These are phyloP conservation scores for Cosmorhoe ocellata DNA, from an alignment of 2,888 invertebrate genomes.

Conservation along the genomic window DNA sequence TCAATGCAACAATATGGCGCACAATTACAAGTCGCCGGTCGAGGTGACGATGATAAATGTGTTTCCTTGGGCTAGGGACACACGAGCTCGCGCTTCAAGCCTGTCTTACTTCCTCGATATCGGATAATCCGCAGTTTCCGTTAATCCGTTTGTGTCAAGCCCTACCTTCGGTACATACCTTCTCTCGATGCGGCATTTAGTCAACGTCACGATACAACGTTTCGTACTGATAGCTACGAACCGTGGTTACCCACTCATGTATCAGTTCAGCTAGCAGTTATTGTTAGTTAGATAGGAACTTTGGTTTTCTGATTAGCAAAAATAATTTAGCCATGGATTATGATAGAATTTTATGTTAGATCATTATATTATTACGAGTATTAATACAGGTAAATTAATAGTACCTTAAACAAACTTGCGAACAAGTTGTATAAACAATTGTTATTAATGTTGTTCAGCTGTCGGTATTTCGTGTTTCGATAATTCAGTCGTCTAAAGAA, in stretches of 20 bases:
- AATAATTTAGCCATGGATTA: conserved; percentile 16
- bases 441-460: conserved; percentile 19
- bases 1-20: conserved; percentile 75
- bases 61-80: conserved; percentile 68
- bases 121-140: conserved; percentile 37
- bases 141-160: conserved; percentile 28
- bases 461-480: no score
- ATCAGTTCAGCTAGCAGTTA: conserved; percentile 5
- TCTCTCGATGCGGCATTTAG: conserved; percentile 22
- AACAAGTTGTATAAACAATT: no score
- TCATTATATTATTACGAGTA: no score
- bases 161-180: conserved; percentile 28
- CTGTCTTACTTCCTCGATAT: conserved; percentile 39
- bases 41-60: conserved; percentile 78
- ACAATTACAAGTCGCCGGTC: conserved; percentile 74
- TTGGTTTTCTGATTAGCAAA: conserved; percentile 16
- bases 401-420: no score
- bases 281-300: conserved; percentile 4
- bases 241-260: conserved; percentile 14
- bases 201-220: conserved; percentile 14
- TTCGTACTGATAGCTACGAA: conserved; percentile 9
- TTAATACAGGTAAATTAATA: no score
- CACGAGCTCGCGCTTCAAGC: conserved; percentile 42
- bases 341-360: no score
- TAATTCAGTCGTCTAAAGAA: conserved; percentile 33